Percentiles rank a stretch among this genome's conserved stretches.
phyloP scores from a whole-genome alignment of 2,797 vertebrate species.

The Myripristis murdjan region DNA sequence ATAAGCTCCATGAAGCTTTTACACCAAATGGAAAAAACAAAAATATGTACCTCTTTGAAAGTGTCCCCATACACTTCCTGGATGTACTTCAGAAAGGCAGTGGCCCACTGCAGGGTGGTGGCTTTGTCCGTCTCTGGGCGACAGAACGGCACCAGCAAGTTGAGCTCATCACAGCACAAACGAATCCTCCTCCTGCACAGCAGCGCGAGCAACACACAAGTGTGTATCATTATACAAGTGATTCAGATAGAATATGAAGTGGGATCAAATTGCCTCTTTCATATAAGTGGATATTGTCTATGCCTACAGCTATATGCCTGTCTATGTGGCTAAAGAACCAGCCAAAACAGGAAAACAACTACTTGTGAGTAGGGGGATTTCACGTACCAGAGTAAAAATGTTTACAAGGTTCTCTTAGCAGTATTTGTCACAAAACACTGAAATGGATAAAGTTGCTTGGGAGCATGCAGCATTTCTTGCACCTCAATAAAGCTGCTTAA shows the following conservation, averaged over 20 bases:
- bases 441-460: neutral
- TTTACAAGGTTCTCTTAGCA: neutral
- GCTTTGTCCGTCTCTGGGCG: conserved; percentile 91
- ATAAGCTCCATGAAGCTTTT: neutral
- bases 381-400: neutral
- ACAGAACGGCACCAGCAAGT: conserved; percentile 94
- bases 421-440: neutral
- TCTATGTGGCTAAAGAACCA: no score
- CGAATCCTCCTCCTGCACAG: conserved; percentile 91
- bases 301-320: no score
- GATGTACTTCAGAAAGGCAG: conserved; percentile 92
- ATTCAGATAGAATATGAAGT: no score
- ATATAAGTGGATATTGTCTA: neutral
- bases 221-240: neutral
- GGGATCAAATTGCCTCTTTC: no score
- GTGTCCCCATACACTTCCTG: conserved; percentile 88
- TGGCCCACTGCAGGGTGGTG: conserved; percentile 93
- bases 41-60: conserved; percentile 88
- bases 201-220: neutral
- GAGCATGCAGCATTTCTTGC: neutral
- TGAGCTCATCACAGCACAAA: conserved; percentile 94
- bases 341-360: neutral
- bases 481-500: no score
- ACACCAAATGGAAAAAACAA: neutral
- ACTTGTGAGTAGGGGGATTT: neutral